These are phyloP conservation scores for Tyria jacobaeae DNA, from an alignment of 2,888 invertebrate species.

Conservation along the genomic window DNA sequence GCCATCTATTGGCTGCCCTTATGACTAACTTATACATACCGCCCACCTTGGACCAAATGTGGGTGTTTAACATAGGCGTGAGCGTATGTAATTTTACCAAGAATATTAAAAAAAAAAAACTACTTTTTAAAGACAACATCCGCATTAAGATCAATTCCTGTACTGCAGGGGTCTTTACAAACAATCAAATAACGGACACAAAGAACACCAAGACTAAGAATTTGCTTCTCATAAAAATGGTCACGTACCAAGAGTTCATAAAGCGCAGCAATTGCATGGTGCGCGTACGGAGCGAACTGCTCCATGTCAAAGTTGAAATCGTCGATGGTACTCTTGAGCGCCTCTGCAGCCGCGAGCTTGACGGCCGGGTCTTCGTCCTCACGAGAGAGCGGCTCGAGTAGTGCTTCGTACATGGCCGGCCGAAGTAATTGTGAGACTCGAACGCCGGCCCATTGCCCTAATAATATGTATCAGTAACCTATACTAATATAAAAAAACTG, in stretches of 20 bases:
- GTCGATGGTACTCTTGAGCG: conserved; percentile 94
- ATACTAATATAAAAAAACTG: too few relatives aligned
- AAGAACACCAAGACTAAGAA: too few relatives aligned
- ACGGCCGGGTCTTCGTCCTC: conserved; percentile 95
- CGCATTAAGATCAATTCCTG: too few relatives aligned
- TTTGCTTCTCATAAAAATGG: neutral
- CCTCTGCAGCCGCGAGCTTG: conserved; percentile 94
- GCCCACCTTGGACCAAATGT: too few relatives aligned
- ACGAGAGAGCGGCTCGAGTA: conserved; percentile 89
- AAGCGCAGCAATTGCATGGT: conserved; percentile 91
- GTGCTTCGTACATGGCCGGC: conserved; percentile 92
- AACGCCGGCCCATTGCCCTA: conserved; percentile 91
- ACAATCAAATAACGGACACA: too few relatives aligned
- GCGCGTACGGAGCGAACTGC: conserved; percentile 94
- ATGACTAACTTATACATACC: too few relatives aligned
- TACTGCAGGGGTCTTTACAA: too few relatives aligned
- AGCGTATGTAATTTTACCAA: too few relatives aligned
- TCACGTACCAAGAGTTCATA: conserved; percentile 91
- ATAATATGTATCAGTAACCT: neutral
- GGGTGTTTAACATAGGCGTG: too few relatives aligned
- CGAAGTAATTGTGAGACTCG: conserved; percentile 92
- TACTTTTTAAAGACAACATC: too few relatives aligned
- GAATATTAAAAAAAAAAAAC: too few relatives aligned
- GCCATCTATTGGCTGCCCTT: too few relatives aligned
- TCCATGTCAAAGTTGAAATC: conserved; percentile 97